Percentiles rank a stretch among this genome's conserved stretches.
phyloP scores from a whole-genome alignment of 2,888 invertebrate genomes.

The Gibbula magus region DNA sequence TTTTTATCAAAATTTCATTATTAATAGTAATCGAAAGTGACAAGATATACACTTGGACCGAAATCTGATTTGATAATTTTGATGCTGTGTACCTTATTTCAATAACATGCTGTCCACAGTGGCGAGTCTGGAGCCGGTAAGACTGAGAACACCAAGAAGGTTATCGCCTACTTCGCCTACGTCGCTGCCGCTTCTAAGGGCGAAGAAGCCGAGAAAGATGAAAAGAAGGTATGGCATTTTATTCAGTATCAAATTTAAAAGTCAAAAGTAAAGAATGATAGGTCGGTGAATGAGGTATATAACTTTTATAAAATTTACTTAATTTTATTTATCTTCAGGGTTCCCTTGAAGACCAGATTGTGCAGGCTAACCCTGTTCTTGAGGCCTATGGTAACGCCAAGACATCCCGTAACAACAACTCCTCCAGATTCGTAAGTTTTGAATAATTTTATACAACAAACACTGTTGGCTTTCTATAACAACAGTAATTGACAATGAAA shows the following conservation, averaged over 20 bases:
- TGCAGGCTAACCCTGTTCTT: slow-evolving; percentile 89
- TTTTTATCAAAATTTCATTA: no score
- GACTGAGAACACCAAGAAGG: slow-evolving; percentile 99
- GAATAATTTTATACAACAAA: slow-evolving; percentile 61
- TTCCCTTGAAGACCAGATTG: slow-evolving; percentile 97
- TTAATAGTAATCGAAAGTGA: no score
- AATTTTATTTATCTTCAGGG: slow-evolving; percentile 37
- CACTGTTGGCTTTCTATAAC: no score
- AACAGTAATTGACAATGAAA: no score
- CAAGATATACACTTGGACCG: no score
- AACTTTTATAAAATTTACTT: no score
- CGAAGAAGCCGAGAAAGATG: slow-evolving; percentile 42
- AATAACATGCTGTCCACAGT: slow-evolving; percentile 76
- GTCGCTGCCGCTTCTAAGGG: slow-evolving; percentile 83
- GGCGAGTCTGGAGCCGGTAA: slow-evolving; percentile 99
- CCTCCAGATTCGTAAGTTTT: slow-evolving; percentile 74
- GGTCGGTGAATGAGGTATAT: no score
- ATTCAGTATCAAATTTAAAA: no score
- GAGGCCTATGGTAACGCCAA: slow-evolving; percentile 74
- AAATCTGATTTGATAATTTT: no score
- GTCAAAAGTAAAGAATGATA: no score
- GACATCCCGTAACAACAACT: slow-evolving; percentile 94
- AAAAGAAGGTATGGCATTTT: not conserved
- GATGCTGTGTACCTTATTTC: no score
- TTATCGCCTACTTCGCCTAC: slow-evolving; percentile 94